phyloP scores from a whole-genome alignment of 64 coral and sea anemone species.

The Cladopsammia gracilis region DNA sequence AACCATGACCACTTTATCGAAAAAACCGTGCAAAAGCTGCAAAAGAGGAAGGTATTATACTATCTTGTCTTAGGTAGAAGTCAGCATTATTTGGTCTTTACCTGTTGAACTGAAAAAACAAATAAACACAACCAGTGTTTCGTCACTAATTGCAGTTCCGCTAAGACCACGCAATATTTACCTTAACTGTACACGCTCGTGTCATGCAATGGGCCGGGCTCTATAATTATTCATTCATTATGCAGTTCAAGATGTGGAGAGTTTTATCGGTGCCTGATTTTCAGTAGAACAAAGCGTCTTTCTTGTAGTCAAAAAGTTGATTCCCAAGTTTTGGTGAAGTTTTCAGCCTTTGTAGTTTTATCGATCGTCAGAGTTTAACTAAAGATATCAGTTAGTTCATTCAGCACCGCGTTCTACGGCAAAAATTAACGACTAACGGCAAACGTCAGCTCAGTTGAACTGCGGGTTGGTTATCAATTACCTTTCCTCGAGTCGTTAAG shows the following conservation, averaged over 20 bases:
- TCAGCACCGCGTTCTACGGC: no score
- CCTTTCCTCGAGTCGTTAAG: no score
- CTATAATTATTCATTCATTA: conserved; percentile 36
- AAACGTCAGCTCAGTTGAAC: no score
- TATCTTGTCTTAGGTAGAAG: no score
- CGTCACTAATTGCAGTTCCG: conserved; percentile 19
- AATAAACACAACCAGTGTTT: neutral
- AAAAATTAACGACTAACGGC: no score
- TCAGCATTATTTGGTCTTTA: neutral
- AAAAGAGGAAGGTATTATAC: no score
- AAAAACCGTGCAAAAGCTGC: no score
- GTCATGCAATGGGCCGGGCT: conserved; percentile 26
- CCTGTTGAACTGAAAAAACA: neutral
- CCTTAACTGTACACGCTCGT: neutral
- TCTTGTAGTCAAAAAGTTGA: neutral
- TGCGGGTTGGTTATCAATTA: no score
- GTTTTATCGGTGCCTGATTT: no score
- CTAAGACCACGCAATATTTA: conserved; percentile 18
- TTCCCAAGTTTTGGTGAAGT: neutral
- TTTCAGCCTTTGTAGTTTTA: neutral
- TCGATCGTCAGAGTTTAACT: neutral
- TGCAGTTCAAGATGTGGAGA: conserved; percentile 10
- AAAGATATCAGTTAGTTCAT: neutral
- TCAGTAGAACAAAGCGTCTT: conserved; percentile 17
- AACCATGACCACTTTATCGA: no score